Percentiles rank a stretch among this genome's conserved stretches.
Evolutionary conservation across 2,113 vertebrate genomes (phyloP).

Genomic region (Todiramphus chloris): DNA sequence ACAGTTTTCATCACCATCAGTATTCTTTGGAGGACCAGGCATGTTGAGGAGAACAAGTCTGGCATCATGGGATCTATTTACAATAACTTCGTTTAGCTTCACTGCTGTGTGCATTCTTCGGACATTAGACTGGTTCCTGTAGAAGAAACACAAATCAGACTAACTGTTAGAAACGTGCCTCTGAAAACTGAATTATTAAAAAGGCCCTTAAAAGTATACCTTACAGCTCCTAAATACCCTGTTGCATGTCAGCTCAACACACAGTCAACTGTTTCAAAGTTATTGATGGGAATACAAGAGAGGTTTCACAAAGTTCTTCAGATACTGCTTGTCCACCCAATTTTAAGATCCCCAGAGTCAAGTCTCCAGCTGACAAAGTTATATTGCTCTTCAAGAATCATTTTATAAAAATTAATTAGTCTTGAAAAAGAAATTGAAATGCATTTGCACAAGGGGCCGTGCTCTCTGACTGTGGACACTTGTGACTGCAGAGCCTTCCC

Average conservation of each 20-base stretch:
- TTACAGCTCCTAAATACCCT: background rate
- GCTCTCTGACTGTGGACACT: background rate
- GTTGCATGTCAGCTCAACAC: background rate
- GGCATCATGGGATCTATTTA: constrained; percentile 95
- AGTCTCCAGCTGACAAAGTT: background rate
- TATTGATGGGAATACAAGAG: background rate
- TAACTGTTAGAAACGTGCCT: background rate
- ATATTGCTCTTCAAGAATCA: background rate
- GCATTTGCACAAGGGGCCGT: background rate
- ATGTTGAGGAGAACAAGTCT: constrained; percentile 97
- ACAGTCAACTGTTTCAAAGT: background rate
- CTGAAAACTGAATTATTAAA: background rate
- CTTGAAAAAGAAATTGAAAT: background rate
- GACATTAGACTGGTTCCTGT: constrained; percentile 94
- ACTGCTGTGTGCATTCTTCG: constrained; percentile 98
- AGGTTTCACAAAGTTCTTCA: background rate
- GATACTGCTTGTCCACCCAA: rapidly evolving
- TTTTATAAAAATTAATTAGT: background rate
- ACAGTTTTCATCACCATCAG: constrained; percentile 97
- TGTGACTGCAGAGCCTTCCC: background rate
- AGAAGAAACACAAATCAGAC: constrained; percentile 1
- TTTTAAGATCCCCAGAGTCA: background rate
- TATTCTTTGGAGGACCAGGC: constrained; percentile 95
- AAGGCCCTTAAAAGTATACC: background rate
- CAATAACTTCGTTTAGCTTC: constrained; percentile 97